Base-by-base conservation (phyloP, 2,888 invertebrate genomes). In the Heliconius sara region DNA sequence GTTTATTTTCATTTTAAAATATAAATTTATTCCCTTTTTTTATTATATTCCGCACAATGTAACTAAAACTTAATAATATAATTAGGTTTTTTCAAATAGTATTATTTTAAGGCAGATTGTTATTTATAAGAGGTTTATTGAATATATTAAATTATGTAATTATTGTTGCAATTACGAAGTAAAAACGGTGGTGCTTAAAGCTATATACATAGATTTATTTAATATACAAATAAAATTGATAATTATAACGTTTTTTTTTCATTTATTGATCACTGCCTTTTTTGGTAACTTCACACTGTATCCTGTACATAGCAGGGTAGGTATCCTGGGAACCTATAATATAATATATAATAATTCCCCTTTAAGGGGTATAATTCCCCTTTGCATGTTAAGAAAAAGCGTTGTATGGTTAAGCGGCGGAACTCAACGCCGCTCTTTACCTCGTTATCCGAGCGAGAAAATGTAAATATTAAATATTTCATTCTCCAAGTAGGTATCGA, bases 171-270 rank as follows among this genome's bases (percentile, higher is more conserved):
- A 88, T 88, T 86, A 86, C 67, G 76, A 72, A 78, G 47, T 78
- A 77, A 76, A 75, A 80, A 89, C 89, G 87, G 89, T 90, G 94
- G 93, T 94, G 94, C 94, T 94, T 93, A 85, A 89, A 91, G 90
- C 89, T 89, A 90, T 85, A 82, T 70, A 47, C 25, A 70, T 84
- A 85, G 83, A 87, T 89, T 85, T 87, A 88, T 89, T 89, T 87
- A 88, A 87, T 89, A 88, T 87, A 87, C 86, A 88, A 86, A 87
- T 87, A 88, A 87, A 84, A 57, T 80, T 82, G 70, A 84, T 80
- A 80, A 76, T n/a, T 81, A 77, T 73, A 72, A 65, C 2, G 16
- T 27, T 75, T 75, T 76, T 76, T 13, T 78, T 82, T 82, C 34
- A n/a, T 63, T 60, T n/a, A n/a, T 39, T 63, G 12, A n/a, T n/a